A percentile compares a stretch with the other conserved stretches of the same genome.
These are phyloP conservation scores for Heterochromis multidens DNA, from an alignment of 2,113 vertebrate genomes.

Conservation along the genomic window DNA sequence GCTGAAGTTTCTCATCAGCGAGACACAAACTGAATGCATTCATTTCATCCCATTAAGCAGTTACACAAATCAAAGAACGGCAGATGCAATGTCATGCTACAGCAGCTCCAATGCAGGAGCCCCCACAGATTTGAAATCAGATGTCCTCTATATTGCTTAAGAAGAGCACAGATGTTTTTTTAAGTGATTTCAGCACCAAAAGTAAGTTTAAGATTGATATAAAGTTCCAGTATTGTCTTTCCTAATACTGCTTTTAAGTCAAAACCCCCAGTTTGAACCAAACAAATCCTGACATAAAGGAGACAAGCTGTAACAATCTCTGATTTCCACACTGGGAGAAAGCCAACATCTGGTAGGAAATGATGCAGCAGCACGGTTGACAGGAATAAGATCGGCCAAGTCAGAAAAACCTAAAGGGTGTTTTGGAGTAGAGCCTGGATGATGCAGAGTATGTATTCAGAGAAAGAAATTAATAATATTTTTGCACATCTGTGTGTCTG, in stretches of 20 bases:
- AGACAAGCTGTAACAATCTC: conserved; percentile 7
- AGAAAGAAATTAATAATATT: not conserved
- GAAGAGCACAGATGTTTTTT: not conserved
- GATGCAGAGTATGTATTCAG: not conserved
- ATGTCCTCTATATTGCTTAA: not conserved
- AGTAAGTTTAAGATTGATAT: not conserved
- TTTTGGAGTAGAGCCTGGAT: conserved; percentile 6
- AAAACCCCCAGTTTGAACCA: not conserved
- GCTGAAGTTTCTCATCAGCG: not conserved
- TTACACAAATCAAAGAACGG: not conserved
- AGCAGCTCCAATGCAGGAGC: not conserved
- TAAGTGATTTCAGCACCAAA: not conserved
- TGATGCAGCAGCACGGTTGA: conserved; percentile 20
- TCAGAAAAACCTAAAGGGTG: conserved; percentile 27
- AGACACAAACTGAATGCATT: not conserved
- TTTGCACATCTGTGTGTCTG: not conserved
- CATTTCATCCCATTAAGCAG: conserved; percentile 23
- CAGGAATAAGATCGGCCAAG: conserved; percentile 26
- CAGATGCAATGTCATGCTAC: conserved; percentile 6
- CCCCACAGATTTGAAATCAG: not conserved
- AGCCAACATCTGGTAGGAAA: conserved; percentile 32
- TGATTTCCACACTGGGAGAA: conserved; percentile 20
- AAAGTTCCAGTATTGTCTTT: not conserved
- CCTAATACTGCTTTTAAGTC: not conserved
- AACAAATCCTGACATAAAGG: conserved; percentile 23